These are phyloP conservation scores for Melanotaenia duboulayi DNA, from an alignment of 2,113 vertebrate genomes.

Conservation along the genomic window DNA sequence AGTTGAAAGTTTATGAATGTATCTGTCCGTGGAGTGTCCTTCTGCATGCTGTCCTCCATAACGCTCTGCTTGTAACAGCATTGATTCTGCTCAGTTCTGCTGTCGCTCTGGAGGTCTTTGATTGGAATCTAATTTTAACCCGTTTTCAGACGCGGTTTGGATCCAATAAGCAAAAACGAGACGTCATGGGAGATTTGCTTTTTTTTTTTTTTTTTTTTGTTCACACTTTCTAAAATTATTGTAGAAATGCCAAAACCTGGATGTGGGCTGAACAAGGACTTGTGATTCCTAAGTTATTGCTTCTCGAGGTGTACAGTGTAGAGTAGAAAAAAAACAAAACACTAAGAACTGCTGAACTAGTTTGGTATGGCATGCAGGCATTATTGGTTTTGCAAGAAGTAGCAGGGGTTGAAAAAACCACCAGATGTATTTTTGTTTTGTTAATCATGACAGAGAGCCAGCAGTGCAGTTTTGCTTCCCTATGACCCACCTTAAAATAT, in stretches of 20 bases:
- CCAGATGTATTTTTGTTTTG: conserved; percentile 7
- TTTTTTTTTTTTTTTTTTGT: no score
- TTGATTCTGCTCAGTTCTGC: not conserved
- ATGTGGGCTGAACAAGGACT: no score
- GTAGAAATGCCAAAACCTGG: no score
- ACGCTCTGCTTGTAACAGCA: not conserved
- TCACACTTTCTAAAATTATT: not conserved
- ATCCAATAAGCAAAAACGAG: not conserved
- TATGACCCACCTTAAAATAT: not conserved
- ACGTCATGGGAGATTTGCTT: no score
- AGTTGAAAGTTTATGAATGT: not conserved
- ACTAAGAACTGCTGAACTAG: no score
- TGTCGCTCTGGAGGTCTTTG: not conserved
- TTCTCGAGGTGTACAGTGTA: no score
- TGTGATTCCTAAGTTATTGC: not conserved
- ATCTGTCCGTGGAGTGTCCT: not conserved
- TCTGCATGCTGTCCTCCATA: not conserved
- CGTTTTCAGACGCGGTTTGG: not conserved
- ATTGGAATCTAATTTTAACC: not conserved
- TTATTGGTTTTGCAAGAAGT: conserved; percentile 7
- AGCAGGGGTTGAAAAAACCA: conserved; percentile 6
- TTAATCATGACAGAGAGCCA: not conserved
- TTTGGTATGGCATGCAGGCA: no score
- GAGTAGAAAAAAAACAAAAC: no score
- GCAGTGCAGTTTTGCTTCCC: conserved; percentile 27